Conservation (phyloP, 2,113 vertebrate genomes). For the Cyprinodon tularosa region DNA sequence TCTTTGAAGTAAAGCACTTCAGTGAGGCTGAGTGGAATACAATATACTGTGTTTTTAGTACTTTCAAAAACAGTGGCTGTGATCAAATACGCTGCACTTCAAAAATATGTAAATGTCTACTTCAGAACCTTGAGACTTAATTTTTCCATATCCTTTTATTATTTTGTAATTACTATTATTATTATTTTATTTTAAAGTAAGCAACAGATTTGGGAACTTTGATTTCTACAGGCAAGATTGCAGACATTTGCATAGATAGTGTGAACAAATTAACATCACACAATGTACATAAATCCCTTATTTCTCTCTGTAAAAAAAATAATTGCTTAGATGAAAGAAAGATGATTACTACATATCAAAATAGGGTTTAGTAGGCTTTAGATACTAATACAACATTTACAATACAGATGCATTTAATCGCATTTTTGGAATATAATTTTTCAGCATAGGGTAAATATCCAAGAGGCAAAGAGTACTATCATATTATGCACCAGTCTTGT, state of each 20-base stretch:
- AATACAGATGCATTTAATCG: background rate
- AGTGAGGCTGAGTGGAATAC: background rate
- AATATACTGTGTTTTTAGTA: background rate
- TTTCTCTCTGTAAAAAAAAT: constrained; percentile 25
- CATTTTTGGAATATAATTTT: background rate
- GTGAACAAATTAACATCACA: constrained; percentile 39
- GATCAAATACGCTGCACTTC: background rate
- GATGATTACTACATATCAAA: constrained; percentile 3
- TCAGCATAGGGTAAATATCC: background rate
- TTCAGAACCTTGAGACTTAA: background rate
- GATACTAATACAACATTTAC: background rate
- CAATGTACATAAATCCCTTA: constrained; percentile 31
- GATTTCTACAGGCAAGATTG: constrained; percentile 16
- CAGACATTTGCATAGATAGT: constrained; percentile 27
- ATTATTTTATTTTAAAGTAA: constrained; percentile 20
- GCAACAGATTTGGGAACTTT: constrained; percentile 31
- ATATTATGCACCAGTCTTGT: background rate
- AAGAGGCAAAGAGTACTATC: background rate
- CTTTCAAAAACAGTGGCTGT: background rate
- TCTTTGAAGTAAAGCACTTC: background rate
- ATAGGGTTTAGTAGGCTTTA: background rate
- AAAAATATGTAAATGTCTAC: background rate
- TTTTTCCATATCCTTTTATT: background rate
- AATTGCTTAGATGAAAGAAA: constrained; percentile 25
- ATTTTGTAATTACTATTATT: constrained; percentile 1